Percentiles rank a stretch among this genome's conserved stretches.
These are phyloP conservation scores for Drosophila kurseongensis DNA, from an alignment of 1,140 invertebrate genomes.

Conservation along the genomic window DNA sequence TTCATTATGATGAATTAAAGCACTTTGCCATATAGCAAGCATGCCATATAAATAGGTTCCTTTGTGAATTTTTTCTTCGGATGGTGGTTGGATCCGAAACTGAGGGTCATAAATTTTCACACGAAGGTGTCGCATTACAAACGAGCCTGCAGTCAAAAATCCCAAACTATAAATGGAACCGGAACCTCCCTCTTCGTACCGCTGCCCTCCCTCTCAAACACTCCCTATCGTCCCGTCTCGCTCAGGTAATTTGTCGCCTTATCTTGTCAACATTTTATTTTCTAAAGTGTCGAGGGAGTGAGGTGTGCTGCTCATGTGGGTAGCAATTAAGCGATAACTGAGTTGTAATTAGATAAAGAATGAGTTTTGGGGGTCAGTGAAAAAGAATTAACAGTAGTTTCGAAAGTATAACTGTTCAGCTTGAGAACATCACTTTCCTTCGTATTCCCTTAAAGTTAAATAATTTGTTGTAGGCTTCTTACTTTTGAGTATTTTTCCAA, in stretches of 20 bases:
- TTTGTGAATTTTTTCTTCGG: conserved; percentile 32
- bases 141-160: conserved; percentile 27
- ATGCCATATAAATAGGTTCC: conserved; percentile 40
- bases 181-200: conserved; percentile 30
- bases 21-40: conserved; percentile 62
- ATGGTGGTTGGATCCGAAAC: conserved; percentile 8
- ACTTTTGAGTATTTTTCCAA: no score
- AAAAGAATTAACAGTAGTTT: background rate
- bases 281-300: conserved; percentile 12
- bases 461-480: no score
- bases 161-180: conserved; percentile 30
- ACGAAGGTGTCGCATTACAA: conserved; percentile 80
- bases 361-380: background rate
- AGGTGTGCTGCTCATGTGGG: conserved; percentile 47
- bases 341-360: conserved; percentile 42
- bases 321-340: conserved; percentile 54
- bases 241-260: conserved; percentile 75
- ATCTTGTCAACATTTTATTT: conserved; percentile 73
- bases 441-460: no score
- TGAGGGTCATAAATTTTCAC: conserved; percentile 73
- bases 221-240: conserved; percentile 10
- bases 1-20: conserved; percentile 68
- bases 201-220: background rate
- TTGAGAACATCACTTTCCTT: no score
- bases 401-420: background rate